Conservation (phyloP, 2,113 vertebrate genomes). For the Microcebus griseorufus region DNA sequence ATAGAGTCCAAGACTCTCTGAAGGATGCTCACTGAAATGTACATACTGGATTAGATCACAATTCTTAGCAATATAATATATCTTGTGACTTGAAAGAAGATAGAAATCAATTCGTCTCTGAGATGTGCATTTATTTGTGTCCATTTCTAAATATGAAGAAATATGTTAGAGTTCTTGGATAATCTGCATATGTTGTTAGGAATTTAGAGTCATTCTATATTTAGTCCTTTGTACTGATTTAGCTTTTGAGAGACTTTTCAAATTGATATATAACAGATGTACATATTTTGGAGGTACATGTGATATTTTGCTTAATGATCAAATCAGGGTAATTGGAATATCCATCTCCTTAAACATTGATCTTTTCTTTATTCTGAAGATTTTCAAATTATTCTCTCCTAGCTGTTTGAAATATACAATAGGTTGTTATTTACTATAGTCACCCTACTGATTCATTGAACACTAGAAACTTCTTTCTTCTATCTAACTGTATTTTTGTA, state of each 20-base stretch:
- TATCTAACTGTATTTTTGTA: background rate
- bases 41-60: background rate
- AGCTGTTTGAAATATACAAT: background rate
- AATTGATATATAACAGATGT: background rate
- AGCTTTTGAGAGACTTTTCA: background rate
- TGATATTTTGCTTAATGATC: background rate
- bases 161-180: background rate
- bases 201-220: background rate
- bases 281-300: background rate
- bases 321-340: background rate
- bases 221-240: background rate
- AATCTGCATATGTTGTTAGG: background rate
- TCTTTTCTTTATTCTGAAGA: background rate
- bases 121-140: background rate
- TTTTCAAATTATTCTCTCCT: background rate
- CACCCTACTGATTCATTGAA: background rate
- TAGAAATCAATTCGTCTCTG: background rate
- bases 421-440: background rate
- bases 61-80: background rate
- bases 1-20: background rate
- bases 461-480: background rate
- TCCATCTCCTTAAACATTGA: background rate
- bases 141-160: slow-evolving; percentile 11
- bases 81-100: background rate
- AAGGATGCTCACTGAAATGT: background rate